Conservation (phyloP, 2,888 invertebrate genomes). For the Crepidodera aurea region DNA sequence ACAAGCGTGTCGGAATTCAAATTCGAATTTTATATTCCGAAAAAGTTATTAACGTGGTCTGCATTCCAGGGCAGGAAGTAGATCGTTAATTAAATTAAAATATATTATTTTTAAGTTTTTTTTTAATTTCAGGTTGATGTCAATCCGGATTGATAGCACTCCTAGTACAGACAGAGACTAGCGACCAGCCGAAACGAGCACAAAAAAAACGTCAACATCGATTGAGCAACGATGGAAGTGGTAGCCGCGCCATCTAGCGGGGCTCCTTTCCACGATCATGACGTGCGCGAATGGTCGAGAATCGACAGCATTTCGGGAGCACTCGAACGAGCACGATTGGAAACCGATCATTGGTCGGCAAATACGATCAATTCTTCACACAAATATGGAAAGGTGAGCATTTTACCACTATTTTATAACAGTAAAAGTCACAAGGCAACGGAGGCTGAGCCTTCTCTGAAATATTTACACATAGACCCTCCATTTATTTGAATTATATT, state of each 20-base stretch:
- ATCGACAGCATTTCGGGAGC: constrained; percentile 65
- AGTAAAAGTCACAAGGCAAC: too few species aligned
- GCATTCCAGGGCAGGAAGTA: neutral
- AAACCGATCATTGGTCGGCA: constrained; percentile 66
- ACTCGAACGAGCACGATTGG: constrained; percentile 64
- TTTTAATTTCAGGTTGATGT: constrained; percentile 50
- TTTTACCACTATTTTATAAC: too few species aligned
- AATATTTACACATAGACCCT: too few species aligned
- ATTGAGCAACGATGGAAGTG: constrained; percentile 56
- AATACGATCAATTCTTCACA: constrained; percentile 62
- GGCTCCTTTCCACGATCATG: constrained; percentile 64
- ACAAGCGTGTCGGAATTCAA: constrained; percentile 17
- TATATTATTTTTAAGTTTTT: too few species aligned
- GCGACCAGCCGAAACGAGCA: neutral
- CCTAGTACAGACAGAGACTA: constrained; percentile 22
- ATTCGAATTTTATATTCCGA: neutral
- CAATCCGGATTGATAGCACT: constrained; percentile 51
- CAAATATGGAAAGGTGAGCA: constrained; percentile 65
- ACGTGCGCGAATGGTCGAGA: constrained; percentile 66
- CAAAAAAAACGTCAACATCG: neutral
- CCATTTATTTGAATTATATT: too few species aligned
- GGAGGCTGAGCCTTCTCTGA: too few species aligned
- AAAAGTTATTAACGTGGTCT: neutral
- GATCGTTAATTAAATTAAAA: too few species aligned
- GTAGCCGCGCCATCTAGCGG: constrained; percentile 56